Conservation (phyloP, 2,888 invertebrate genomes). For the Chromoteleia sp. region DNA sequence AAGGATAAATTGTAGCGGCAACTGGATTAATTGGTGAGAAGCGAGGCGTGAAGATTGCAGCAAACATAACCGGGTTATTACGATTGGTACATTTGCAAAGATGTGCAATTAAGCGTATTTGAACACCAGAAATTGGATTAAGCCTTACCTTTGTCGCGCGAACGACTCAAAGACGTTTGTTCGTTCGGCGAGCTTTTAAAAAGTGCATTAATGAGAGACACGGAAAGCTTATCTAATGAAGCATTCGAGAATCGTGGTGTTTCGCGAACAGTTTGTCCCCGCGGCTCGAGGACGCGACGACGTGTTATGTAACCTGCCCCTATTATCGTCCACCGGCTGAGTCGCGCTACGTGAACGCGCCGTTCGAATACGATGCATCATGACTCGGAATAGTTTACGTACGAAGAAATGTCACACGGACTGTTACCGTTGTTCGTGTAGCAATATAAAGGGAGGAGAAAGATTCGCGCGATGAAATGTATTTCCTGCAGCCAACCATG, state of each 20-base stretch:
- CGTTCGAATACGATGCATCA: conserved; percentile 10
- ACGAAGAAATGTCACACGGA: conserved; percentile 7
- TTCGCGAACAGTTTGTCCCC: conserved; percentile 14
- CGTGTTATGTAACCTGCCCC: conserved; percentile 10
- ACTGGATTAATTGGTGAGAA: conserved; percentile 61
- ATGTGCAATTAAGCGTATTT: conserved; percentile 40
- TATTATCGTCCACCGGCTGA: conserved; percentile 26
- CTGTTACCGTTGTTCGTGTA: conserved; percentile 38
- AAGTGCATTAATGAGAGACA: conserved; percentile 20
- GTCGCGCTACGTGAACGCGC: conserved; percentile 13
- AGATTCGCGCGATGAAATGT: conserved; percentile 55
- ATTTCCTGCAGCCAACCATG: conserved; percentile 50
- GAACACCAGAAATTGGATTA: conserved; percentile 30
- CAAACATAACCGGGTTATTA: conserved; percentile 57
- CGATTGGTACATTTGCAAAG: conserved; percentile 36
- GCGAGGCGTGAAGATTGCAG: conserved; percentile 63
- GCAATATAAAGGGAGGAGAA: conserved; percentile 29
- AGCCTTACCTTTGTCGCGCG: conserved; percentile 43
- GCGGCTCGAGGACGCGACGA: conserved; percentile 2
- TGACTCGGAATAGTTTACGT: conserved; percentile 26
- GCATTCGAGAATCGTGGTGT: conserved; percentile 8
- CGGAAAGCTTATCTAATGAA: conserved; percentile 38
- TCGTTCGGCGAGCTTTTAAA: background rate
- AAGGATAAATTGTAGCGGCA: conserved; percentile 30
- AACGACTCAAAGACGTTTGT: background rate